Percentiles rank a stretch among this genome's conserved stretches.
These are phyloP conservation scores for Himalopsyche tibetana DNA, from an alignment of 2,888 invertebrate genomes.

Conservation along the genomic window DNA sequence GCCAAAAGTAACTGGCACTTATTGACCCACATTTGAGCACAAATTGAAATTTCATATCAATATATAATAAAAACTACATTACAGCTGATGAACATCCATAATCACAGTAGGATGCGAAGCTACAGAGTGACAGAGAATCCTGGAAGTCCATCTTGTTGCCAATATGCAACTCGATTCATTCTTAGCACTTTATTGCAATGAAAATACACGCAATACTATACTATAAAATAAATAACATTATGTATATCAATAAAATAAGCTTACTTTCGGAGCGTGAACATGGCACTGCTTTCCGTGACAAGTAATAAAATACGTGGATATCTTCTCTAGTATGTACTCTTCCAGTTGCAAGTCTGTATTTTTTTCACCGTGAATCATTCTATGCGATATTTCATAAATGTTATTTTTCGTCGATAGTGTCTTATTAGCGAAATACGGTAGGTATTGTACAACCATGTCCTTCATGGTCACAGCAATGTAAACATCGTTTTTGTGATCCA, in stretches of 20 bases:
- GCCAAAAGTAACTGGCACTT: too few relatives aligned
- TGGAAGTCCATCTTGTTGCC: too few relatives aligned
- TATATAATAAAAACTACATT: too few relatives aligned
- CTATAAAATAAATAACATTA: too few relatives aligned
- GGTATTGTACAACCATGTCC: conserved; percentile 69
- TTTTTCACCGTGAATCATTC: conserved; percentile 60
- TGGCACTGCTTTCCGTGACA: conserved; percentile 66
- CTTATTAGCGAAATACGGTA: conserved; percentile 67
- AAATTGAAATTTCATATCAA: too few relatives aligned
- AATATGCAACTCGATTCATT: too few relatives aligned
- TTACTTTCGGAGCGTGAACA: conserved; percentile 66
- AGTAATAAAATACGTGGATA: conserved; percentile 65
- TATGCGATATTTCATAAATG: conserved; percentile 57
- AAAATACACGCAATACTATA: too few relatives aligned
- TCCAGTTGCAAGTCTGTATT: conserved; percentile 62
- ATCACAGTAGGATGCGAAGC: too few relatives aligned
- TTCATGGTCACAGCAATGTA: conserved; percentile 71
- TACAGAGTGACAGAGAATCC: too few relatives aligned
- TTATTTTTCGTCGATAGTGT: conserved; percentile 59
- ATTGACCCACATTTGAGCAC: too few relatives aligned
- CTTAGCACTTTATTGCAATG: too few relatives aligned
- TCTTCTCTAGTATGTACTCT: conserved; percentile 65
- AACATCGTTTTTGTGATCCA: conserved; percentile 69
- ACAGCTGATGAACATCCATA: too few relatives aligned
- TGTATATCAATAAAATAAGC: conserved; percentile 15